Evolutionary conservation across 2,888 invertebrate genomes (phyloP).

Genomic region (Cantharis rufa): DNA sequence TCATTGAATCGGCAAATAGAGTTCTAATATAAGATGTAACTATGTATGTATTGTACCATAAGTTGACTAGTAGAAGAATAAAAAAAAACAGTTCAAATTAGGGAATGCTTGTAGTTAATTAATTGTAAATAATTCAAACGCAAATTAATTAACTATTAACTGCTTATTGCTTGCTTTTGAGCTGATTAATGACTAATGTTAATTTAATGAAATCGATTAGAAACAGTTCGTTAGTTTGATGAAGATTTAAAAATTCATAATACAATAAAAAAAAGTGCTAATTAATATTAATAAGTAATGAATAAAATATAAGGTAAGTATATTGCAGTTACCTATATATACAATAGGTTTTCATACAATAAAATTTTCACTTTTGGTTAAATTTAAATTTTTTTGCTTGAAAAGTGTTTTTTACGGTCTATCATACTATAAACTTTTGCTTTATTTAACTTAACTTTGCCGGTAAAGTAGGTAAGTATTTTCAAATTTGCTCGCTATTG

Average conservation of each 20-base stretch:
- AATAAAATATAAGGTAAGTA: neutral
- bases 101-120: conserved; percentile 5
- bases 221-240: neutral
- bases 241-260: neutral
- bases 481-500: no score
- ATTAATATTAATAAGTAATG: neutral
- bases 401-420: no score
- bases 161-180: conserved; percentile 2
- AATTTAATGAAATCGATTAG: neutral
- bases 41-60: neutral
- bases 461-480: no score
- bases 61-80: neutral
- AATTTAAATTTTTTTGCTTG: no score
- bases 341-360: no score
- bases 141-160: conserved; percentile 12
- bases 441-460: no score
- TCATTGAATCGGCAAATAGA: no score
- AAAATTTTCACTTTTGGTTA: no score
- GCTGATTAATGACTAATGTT: conserved; percentile 1
- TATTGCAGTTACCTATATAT: no score
- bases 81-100: neutral
- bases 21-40: no score
- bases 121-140: conserved; percentile 11
- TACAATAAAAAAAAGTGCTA: neutral
- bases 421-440: no score